Evolutionary conservation across 2,113 vertebrate species (phyloP).

Genomic region (Amazona vittata): DNA sequence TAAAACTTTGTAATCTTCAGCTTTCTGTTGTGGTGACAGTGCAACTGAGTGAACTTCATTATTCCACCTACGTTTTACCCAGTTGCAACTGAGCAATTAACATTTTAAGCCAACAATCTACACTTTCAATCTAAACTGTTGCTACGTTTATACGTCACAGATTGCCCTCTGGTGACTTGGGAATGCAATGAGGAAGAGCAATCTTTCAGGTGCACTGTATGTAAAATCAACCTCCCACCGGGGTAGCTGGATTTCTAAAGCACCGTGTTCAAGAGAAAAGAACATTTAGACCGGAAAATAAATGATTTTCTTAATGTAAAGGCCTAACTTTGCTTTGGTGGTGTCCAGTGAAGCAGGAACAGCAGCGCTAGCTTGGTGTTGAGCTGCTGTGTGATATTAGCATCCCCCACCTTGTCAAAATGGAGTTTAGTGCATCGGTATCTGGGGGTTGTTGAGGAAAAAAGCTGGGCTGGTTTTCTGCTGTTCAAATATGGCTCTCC

Average conservation of each 20-base stretch:
- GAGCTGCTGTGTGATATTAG: background rate
- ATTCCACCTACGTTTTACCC: slow-evolving; percentile 1
- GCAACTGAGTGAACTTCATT: background rate
- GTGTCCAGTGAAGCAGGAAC: background rate
- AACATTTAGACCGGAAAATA: background rate
- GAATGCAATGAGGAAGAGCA: slow-evolving; percentile 24
- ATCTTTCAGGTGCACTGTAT: background rate
- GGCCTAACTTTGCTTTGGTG: background rate
- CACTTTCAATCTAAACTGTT: slow-evolving; percentile 30
- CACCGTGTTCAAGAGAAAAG: background rate
- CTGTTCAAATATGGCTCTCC: background rate
- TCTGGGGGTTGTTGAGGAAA: accelerated
- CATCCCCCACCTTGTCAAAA: background rate
- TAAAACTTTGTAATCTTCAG: background rate
- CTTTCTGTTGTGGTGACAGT: background rate
- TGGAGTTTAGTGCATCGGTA: no score
- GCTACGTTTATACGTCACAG: background rate
- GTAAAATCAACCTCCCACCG: background rate
- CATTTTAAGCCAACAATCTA: slow-evolving; percentile 39
- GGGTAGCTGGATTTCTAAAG: background rate
- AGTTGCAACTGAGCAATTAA: background rate
- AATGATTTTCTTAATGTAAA: background rate
- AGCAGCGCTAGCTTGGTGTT: background rate
- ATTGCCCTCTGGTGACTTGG: background rate
- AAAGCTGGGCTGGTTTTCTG: background rate